Percentiles rank a stretch among this genome's conserved stretches.
Conservation (phyloP, 2,888 invertebrate species). For the Unio pictorum region DNA sequence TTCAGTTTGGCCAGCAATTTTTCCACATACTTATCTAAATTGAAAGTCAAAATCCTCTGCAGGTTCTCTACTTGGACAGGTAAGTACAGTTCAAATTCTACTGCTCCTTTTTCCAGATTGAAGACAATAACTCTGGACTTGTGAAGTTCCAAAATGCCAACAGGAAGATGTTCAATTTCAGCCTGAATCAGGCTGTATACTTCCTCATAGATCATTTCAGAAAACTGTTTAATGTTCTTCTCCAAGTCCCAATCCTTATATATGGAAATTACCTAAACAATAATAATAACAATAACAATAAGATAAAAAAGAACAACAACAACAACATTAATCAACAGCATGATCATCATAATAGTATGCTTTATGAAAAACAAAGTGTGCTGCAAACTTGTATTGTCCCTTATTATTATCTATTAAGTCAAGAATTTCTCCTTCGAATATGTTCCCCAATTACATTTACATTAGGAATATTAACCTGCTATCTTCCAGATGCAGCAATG, state of each 20-base stretch:
- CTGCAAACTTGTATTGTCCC: too few species aligned
- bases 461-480: too few species aligned
- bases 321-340: too few species aligned
- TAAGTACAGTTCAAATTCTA: constrained; percentile 61
- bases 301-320: too few species aligned
- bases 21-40: constrained; percentile 29
- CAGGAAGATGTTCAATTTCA: constrained; percentile 41
- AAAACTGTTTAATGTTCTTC: constrained; percentile 25
- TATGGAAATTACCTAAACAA: constrained; percentile 46
- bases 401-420: too few species aligned
- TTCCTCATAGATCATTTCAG: constrained; percentile 29
- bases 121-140: constrained; percentile 59
- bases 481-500: too few species aligned
- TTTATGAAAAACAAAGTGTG: too few species aligned
- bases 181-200: constrained; percentile 35
- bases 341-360: too few species aligned
- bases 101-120: constrained; percentile 62
- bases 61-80: constrained; percentile 55
- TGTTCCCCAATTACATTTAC: too few species aligned
- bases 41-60: constrained; percentile 44
- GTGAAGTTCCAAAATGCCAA: constrained; percentile 53
- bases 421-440: too few species aligned
- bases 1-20: constrained; percentile 9
- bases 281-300: neutral
- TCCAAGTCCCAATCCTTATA: constrained; percentile 54